phyloP scores from a whole-genome alignment of 2,113 vertebrate species.

The Neofelis nebulosa region DNA sequence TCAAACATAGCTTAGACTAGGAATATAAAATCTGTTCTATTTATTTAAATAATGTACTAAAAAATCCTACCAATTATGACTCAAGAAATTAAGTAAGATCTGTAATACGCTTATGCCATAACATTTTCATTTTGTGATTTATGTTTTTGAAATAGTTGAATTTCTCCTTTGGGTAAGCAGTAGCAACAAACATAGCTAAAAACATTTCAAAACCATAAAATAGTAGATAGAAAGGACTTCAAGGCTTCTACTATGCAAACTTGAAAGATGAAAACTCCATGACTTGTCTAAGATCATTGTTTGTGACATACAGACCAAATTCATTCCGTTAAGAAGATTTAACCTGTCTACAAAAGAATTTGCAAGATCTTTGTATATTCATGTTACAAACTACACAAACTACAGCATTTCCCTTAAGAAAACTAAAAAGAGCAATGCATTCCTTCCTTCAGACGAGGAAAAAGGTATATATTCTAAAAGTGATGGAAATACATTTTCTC shows the following conservation, averaged over 20 bases:
- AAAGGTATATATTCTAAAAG: neutral
- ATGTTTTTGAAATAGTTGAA: neutral
- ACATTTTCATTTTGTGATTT: constrained; percentile 35
- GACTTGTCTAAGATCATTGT: constrained; percentile 15
- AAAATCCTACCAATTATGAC: neutral
- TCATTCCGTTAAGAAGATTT: neutral
- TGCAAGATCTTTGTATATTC: constrained; percentile 1
- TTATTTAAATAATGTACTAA: constrained; percentile 36
- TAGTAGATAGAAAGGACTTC: neutral
- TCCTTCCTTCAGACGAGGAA: neutral
- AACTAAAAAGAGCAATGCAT: neutral
- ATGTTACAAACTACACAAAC: neutral
- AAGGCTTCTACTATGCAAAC: neutral
- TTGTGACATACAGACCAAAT: neutral
- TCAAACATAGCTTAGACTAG: constrained; percentile 37
- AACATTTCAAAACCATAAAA: neutral
- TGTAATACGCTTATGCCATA: neutral
- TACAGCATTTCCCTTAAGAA: neutral
- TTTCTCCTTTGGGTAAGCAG: neutral
- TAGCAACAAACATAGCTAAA: neutral
- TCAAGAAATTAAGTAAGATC: constrained; percentile 36
- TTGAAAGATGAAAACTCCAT: constrained; percentile 11
- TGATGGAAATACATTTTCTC: neutral
- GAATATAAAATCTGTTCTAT: neutral
- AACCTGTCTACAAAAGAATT: constrained; percentile 41